Evolutionary conservation across 2,113 vertebrate species (phyloP).

Genomic region (Thunnus maccoyii): DNA sequence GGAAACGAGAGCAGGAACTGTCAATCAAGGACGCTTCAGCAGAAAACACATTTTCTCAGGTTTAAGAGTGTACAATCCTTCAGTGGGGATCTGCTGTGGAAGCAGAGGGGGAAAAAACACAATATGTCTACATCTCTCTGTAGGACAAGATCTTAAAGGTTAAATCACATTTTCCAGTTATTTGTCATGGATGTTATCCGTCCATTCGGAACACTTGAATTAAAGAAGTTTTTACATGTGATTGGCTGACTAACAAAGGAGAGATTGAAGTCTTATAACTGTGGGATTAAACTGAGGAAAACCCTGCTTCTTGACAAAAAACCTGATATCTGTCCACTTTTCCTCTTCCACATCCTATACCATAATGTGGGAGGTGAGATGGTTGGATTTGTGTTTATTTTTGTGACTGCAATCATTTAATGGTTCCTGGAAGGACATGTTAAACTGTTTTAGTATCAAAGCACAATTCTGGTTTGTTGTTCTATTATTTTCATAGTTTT

Average conservation of each 20-base stretch:
- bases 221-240: constrained; percentile 4
- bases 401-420: no score
- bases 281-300: constrained; percentile 15
- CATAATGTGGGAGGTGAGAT: neutral
- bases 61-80: neutral
- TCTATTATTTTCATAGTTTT: no score
- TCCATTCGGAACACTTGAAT: neutral
- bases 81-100: neutral
- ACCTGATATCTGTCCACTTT: neutral
- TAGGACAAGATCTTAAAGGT: neutral
- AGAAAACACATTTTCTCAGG: neutral
- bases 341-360: neutral
- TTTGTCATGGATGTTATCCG: neutral
- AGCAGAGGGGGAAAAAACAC: neutral
- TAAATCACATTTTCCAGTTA: constrained; percentile 14
- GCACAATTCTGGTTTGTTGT: no score
- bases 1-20: neutral
- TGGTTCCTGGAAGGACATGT: no score
- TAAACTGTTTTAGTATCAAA: no score
- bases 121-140: neutral
- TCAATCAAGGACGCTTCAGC: constrained; percentile 1
- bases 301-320: constrained; percentile 6
- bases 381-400: neutral
- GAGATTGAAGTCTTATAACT: constrained; percentile 46
- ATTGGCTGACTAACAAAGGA: constrained; percentile 43